Base-by-base conservation (phyloP, 2,888 invertebrate genomes). In the Fissipunctia ypsillon region DNA sequence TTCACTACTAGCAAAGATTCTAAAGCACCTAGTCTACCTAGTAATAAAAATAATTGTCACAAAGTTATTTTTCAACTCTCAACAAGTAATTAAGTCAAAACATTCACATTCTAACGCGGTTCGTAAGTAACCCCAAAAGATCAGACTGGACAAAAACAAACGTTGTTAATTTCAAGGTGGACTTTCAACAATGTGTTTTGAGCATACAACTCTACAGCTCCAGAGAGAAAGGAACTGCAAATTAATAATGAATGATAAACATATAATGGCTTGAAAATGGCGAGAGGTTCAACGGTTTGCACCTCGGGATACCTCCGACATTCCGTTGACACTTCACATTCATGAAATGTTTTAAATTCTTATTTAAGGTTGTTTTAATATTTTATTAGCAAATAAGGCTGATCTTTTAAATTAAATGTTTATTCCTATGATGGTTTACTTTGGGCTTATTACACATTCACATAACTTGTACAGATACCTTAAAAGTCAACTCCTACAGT, bases 281-380 rank as follows among this genome's bases (percentile, higher is more conserved):
- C 31, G 54, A 45, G 56, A 68, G 50, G 66, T 54, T 50, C 43
- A 61, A 69, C 68, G 45, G 68, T 72, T 80, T 79, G 56, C 80
- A 73, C 80, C 50, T 65, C 50, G 56, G 63, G n/a, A 59, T 56
- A 59, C 67, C 83, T 45, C 67, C 64, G 45, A 80, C 48, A 83
- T 80, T 83, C 67, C 56, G 73, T 83, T 83, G 66, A 80, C 73
- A 80, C 83, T 79, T 72, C 61, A 57, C 25, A 63, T 82, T 64
- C 63, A 59, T 59, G 80, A 63, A 73, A 73, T 79, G 83, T 80
- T 83, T 64, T 71, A 61, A 78, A 79, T 12, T 67, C 61, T 78
- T 71, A 78, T 70, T 70, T 69, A 82, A 82, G 54, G 38, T 65
- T 56, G 70, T 65, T 82, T 80, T 69, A 64, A 81, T 64, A 77